Base-by-base conservation (phyloP, 2,888 invertebrate species). In the Saturnia pavonia region DNA sequence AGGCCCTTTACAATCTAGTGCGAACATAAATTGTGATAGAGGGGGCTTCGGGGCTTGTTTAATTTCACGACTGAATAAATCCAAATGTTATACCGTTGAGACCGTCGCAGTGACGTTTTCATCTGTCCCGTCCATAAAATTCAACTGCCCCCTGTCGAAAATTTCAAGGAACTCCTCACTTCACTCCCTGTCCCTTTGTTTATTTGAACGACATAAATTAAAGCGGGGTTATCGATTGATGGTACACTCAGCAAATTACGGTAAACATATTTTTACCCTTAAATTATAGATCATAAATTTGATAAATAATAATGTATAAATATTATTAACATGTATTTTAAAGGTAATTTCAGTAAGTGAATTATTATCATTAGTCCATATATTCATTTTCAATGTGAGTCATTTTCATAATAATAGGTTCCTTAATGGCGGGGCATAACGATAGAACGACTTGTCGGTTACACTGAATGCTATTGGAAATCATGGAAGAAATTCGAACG, bases 31-130 rank as follows among this genome's bases (percentile, higher is more conserved):
- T 91, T 89, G 88, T 89, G 88, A 91, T 90, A 89, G 90, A 87
- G 88, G 85, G 87, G 84, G 89, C 89, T 81, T 76, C 77, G 89
- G 88, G 90, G 87, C 89, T 90, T 91, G 91, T 91, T 92, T 92
- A 91, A 91, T 93, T 92, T 93, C 92, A 93, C 91, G 92, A 88
- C 88, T 91, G 91, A 90, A 92, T 92, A 91, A 92, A 92, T 91
- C 89, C 91, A 88, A 91, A 92, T 91, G 92, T 88, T 89, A 87
- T 89, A 87, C 87, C 85, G 82, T 79, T 76, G 87, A 85, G 87
- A 82, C 79, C 79, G 75, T 73, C 79, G 74, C 76, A 80, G 75
- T 86, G 86, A 85, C 87, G 81, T 83, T 84, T 84, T 81, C 87
- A 84, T 86, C 85, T 85, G 87, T 81, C 82, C 86, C 84, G 78